Evolutionary conservation across 2,888 invertebrate genomes (phyloP), one percentile per base, ranked within the genome.

Genomic region (Aspidiotus rigidus): DNA sequence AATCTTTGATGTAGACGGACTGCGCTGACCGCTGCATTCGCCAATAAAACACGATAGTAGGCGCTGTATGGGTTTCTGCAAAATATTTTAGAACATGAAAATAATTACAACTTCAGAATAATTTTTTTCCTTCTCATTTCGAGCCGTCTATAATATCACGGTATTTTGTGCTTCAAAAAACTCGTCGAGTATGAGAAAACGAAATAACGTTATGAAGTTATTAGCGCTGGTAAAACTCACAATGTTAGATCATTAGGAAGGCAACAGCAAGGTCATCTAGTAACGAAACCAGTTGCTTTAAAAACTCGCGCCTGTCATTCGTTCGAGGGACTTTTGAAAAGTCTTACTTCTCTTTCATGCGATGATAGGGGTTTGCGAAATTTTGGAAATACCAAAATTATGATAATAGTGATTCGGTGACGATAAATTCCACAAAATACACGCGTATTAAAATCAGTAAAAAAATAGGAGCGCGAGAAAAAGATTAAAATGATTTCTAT

Each of bases 21-120:
- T 1, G 97, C 96, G 75, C 93, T 96, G 7, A 93, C 93, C 7
- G 97, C 97, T 13, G 95, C 96, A 81, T 91, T 93, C 66, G 90
- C 90, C 73, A 97, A 83, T 73, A 99, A 81, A 15, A 93, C 93
- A 81, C 95, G 93, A 80, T 90, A 90, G 80, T 94, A 96, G 61
- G 88, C 86, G 77, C 88, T 91, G 76, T 85, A 84, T 42, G 88
- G 83, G 77, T 84, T 86, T 74, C 89, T 89, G 75, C 75, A 83
- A 81, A 73, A 56, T 41, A 61, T 41, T 28, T 28, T 39, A 15
- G 42, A 64, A 64, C 11, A 44, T 40, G 41, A 70, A 56, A 70
- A 67, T 53, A 64, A 13, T 28, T 28, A 28, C 28, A 28, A 28
- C 28, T 28, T 28, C 5, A 5, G 5, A 28, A 3, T 28, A 3